Base-by-base conservation (phyloP, 2,888 invertebrate species). In the Ferdinandea cuprea region DNA sequence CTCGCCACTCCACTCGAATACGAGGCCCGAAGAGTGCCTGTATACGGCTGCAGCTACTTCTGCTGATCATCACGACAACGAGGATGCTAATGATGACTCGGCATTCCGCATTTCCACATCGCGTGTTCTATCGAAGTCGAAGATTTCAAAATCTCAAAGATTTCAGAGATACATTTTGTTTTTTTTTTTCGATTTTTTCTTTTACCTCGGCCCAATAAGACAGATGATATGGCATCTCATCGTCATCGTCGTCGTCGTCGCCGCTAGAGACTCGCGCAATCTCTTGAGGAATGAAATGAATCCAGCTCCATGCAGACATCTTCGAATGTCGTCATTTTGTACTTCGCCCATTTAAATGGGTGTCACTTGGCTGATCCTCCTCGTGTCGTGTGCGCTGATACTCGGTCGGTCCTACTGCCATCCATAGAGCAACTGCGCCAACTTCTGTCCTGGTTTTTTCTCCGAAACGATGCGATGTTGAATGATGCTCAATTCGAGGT, bases 151-250 rank as follows among this genome's bases (percentile, higher is more conserved):
- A 71, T 81, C 40, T 69, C 25, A 19, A 44, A 25, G 35, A 42
- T 46, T 44, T 56, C 32, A 35, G 8, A 21, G 35, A 13, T 59
- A 25, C 25, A 25, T 25, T 25, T 25, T 25, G 25, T 35, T 15
- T 19, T 48, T 46, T 44, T 35, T 50, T 28, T 28, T 56, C 19
- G 0, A 13, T 44, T 17, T 6, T 13, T n/a, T 44, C 37, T 72
- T 54, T 72, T 42, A 13, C 44, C 56, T 37, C 13, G 3, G 58
- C 21, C 52, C 46, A 56, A 52, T 32, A 77, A 78, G 78, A 83
- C 78, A 83, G 83, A 83, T 83, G 83, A 83, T 77, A 72, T 77
- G 81, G 77, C 81, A 77, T 77, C 81, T 81, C 81, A 81, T 71
- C 81, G 77, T 77, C 63, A 30, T 63, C 68, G 68, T 80, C 74